Conservation (phyloP, 2,888 invertebrate species). For the Lochmaea capreae region DNA sequence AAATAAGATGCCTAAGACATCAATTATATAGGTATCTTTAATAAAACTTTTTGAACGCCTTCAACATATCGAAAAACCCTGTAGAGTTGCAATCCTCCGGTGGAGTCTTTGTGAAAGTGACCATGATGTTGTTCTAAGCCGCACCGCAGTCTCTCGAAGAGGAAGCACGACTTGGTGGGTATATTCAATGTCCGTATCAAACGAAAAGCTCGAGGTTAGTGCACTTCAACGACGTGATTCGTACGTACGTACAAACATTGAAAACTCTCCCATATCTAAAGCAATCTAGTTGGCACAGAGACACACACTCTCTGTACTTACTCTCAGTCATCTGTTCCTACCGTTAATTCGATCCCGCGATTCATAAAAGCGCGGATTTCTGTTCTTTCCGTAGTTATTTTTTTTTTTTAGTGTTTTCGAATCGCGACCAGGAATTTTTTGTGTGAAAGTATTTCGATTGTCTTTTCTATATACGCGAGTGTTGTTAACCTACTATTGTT, state of each 20-base stretch:
- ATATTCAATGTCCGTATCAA: constrained; percentile 4
- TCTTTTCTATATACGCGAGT: constrained; percentile 14
- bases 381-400: not conserved
- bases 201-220: constrained; percentile 56
- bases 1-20: not conserved
- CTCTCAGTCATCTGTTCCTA: not conserved
- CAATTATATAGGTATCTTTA: no score
- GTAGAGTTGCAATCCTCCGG: constrained; percentile 1
- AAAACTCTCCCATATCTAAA: constrained; percentile 21
- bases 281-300: constrained; percentile 19
- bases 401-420: constrained; percentile 15
- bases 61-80: not conserved
- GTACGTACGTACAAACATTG: constrained; percentile 40
- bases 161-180: constrained; percentile 27
- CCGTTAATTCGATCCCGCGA: constrained; percentile 9
- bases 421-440: constrained; percentile 7
- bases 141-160: constrained; percentile 19
- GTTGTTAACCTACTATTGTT: constrained; percentile 15
- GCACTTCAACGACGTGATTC: constrained; percentile 54
- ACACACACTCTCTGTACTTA: not conserved
- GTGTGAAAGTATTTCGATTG: constrained; percentile 30
- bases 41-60: not conserved
- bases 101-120: constrained; percentile 13
- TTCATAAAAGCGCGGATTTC: not conserved
- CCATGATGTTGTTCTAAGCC: constrained; percentile 3